phyloP scores from a whole-genome alignment of 2,113 vertebrate species.

The Carassius gibelio region DNA sequence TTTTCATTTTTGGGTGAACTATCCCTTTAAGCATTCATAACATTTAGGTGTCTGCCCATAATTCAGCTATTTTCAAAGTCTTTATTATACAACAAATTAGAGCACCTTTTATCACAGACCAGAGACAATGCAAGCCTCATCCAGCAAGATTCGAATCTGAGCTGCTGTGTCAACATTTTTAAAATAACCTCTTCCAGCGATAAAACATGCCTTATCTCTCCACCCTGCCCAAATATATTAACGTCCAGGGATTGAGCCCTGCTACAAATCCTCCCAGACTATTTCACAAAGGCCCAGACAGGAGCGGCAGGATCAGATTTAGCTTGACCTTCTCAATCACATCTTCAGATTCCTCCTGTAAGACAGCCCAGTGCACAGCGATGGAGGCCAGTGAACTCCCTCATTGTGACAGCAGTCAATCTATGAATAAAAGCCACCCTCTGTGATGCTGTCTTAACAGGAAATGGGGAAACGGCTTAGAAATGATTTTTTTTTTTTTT shows the following conservation, averaged over 20 bases:
- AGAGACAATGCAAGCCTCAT: slow-evolving; percentile 39
- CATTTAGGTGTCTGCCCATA: background rate
- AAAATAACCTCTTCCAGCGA: slow-evolving; percentile 41
- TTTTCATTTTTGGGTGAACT: no score
- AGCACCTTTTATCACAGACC: slow-evolving; percentile 30
- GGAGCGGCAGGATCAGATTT: slow-evolving; percentile 28
- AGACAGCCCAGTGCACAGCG: background rate
- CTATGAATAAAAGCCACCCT: slow-evolving; percentile 28
- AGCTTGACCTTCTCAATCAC: slow-evolving; percentile 37
- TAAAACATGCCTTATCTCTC: slow-evolving; percentile 33
- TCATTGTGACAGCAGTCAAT: slow-evolving; percentile 32
- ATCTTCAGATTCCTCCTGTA: slow-evolving; percentile 16
- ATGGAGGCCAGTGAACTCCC: background rate
- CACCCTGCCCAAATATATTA: slow-evolving; percentile 24
- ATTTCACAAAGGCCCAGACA: slow-evolving; percentile 53
- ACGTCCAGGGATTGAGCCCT: background rate
- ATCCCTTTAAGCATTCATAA: no score
- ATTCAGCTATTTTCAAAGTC: slow-evolving; percentile 27
- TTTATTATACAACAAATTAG: slow-evolving; percentile 47
- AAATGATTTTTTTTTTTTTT: background rate
- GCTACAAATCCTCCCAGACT: slow-evolving; percentile 34
- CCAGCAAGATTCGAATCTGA: slow-evolving; percentile 47
- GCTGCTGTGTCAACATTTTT: slow-evolving; percentile 53
- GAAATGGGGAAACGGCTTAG: slow-evolving; percentile 18
- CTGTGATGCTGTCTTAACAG: slow-evolving; percentile 23